Conservation (phyloP, 2,888 invertebrate species). For the Euplagia quadripunctaria region DNA sequence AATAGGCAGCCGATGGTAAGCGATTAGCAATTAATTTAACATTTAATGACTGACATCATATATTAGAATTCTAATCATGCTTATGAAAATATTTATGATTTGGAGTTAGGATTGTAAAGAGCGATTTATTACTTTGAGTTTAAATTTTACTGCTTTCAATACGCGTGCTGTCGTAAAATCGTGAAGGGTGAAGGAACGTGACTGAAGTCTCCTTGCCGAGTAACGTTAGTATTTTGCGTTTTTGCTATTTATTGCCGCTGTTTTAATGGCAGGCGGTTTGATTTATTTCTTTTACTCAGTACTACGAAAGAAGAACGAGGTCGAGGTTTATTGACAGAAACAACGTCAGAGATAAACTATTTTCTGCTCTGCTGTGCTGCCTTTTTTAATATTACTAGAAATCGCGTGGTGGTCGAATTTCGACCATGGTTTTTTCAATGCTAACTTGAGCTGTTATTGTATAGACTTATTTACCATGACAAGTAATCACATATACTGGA, state of each 20-base stretch:
- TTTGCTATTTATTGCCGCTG: constrained; percentile 39
- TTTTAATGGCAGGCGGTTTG: constrained; percentile 44
- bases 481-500: no score
- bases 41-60: constrained; percentile 8
- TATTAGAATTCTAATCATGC: constrained; percentile 46
- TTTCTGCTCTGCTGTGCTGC: neutral
- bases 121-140: constrained; percentile 42
- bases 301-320: neutral
- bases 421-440: no score
- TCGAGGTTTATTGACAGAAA: neutral
- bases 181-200: constrained; percentile 39
- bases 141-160: constrained; percentile 49
- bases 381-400: neutral
- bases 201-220: constrained; percentile 42
- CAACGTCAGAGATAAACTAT: neutral
- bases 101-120: constrained; percentile 35
- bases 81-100: constrained; percentile 51
- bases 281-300: constrained; percentile 26
- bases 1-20: neutral
- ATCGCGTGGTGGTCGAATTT: no score
- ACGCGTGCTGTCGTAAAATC: constrained; percentile 43
- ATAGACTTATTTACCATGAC: no score
- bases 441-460: no score
- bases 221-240: constrained; percentile 39
- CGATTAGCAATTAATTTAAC: neutral